Evolutionary conservation across 2,888 invertebrate species (phyloP), one percentile per base, ranked within the genome.

Genomic region (Athripsodes cinereus): DNA sequence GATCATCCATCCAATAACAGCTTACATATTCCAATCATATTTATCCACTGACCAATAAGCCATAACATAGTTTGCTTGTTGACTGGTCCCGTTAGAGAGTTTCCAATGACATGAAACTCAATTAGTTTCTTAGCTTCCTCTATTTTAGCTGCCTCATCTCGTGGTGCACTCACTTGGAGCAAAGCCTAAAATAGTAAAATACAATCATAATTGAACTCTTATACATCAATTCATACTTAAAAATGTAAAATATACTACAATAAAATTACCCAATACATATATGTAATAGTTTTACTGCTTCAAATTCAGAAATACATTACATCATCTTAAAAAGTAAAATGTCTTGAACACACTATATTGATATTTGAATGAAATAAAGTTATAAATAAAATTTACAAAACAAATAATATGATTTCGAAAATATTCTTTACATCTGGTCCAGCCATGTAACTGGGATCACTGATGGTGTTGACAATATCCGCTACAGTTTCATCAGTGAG

Each of bases 71-170:
- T 92, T 72, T 95, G 92, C 67, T 92, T 91, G 53, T 88, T 85
- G 3, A 95, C 93, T 0, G 88, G 84, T 58, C 88, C 86, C 0
- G 91, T 92, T 10, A 97, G 76, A 2, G 93, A 92, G 75, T 99
- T 98, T 2, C 93, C 92, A 55, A 98, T 88, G 6, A 99, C 88
- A 67, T 96, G 94, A 71, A 97, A 93, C 69, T 93, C 90, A 18
- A 98, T 96, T 55, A 90, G 83, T 55, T 94, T 92, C 53, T 87
- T 82, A 60, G 86, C 85, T 71, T 98, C 97, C 70, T 96, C 94
- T 31, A 88, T 78, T 69, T 96, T 90, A 0, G 96, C 95, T 5
- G 88, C 89, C 69, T 96, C 95, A 69, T 96, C 96, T 13, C 95
- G 81, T 0, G 95, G 90, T 1, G 88, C 88, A 73, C 90, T 88